Evolutionary conservation across 2,113 vertebrate genomes (phyloP).

Genomic region (Epinephelus fuscoguttatus): DNA sequence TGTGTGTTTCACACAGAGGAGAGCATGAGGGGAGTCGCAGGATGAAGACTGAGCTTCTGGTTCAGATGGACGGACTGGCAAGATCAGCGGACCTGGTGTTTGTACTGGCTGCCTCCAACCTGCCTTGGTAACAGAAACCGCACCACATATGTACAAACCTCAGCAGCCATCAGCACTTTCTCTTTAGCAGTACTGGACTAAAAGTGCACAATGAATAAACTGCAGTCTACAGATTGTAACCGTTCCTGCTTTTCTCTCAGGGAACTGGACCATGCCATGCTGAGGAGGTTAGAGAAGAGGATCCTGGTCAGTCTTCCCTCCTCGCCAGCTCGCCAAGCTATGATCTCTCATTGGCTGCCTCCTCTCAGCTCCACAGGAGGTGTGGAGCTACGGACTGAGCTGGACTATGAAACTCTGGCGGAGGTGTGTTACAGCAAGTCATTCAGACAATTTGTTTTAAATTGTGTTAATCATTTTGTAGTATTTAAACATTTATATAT

Average conservation of each 20-base stretch:
- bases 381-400: constrained; percentile 86
- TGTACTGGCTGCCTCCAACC: constrained; percentile 97
- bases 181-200: no score
- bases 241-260: constrained; percentile 74
- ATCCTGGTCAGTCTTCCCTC: constrained; percentile 93
- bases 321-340: constrained; percentile 86
- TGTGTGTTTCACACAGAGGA: constrained; percentile 82
- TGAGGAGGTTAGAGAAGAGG: constrained; percentile 95
- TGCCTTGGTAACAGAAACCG: constrained; percentile 88
- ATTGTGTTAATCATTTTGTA: no score
- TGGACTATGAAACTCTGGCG: constrained; percentile 89
- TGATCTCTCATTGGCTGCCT: constrained; percentile 96
- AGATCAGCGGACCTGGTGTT: constrained; percentile 96
- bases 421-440: constrained; percentile 77
- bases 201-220: not conserved
- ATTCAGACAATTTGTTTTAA: not conserved
- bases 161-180: no score
- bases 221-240: not conserved
- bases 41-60: constrained; percentile 97
- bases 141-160: not conserved
- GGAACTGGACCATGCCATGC: constrained; percentile 95
- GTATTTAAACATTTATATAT: not conserved
- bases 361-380: constrained; percentile 85
- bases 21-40: constrained; percentile 95
- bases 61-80: constrained; percentile 98